Conservation (phyloP, 2,113 vertebrate species). For the Sinosuthora webbiana region DNA sequence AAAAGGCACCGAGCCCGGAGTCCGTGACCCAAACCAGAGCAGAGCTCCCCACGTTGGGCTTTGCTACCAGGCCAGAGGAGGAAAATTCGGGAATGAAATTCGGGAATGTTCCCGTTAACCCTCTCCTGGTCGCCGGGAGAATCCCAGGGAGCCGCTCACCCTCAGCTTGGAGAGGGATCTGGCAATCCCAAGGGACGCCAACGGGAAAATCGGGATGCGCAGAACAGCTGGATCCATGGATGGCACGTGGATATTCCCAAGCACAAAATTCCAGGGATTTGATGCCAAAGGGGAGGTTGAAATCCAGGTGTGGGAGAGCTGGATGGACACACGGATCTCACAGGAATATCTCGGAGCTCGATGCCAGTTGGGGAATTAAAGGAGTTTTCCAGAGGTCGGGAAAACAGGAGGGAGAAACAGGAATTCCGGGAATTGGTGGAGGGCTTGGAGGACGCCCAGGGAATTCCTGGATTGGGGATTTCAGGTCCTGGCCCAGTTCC, state of each 20-base stretch:
- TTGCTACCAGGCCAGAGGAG: slow-evolving; percentile 38
- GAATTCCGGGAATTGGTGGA: too few relatives aligned
- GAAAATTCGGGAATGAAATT: background rate
- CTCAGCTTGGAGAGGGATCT: background rate
- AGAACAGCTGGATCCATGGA: background rate
- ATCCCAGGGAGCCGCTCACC: background rate
- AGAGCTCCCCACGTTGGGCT: background rate
- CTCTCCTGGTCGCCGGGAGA: background rate
- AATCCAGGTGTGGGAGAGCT: too few relatives aligned
- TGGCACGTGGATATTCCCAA: background rate
- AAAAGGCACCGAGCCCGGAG: background rate
- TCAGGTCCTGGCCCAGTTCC: too few relatives aligned
- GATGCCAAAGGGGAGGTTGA: background rate
- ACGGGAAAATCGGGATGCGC: background rate
- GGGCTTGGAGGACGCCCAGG: too few relatives aligned
- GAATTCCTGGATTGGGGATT: background rate
- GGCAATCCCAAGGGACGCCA: background rate
- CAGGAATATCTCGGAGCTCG: background rate
- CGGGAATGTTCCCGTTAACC: background rate
- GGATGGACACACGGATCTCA: too few relatives aligned
- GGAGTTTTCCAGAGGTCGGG: background rate
- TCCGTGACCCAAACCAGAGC: background rate
- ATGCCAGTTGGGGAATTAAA: too few relatives aligned
- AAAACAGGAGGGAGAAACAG: background rate
- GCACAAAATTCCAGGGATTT: background rate